Evolutionary conservation across 2,888 invertebrate genomes (phyloP), one percentile per base, ranked within the genome.

Genomic region (Thumatha senex): DNA sequence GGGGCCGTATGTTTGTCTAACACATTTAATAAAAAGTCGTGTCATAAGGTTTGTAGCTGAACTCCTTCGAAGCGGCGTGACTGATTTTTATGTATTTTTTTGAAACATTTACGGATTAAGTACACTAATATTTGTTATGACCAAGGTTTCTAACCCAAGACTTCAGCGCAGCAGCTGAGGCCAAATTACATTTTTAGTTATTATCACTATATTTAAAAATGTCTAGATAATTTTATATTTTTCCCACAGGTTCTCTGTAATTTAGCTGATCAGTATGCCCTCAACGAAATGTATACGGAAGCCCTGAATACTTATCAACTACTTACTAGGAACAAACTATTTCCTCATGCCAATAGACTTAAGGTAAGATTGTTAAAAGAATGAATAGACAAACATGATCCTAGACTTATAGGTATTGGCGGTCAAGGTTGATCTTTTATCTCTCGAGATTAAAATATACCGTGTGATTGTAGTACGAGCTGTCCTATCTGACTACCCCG

Each of bases 281-380:
- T 96, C 44, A 99, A 98, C 82, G 98, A 98, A 77, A 96, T 99
- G 95, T 97, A 96, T 75, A 96, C 97, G 10, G 99, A 99, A 86
- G 98, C 99, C 0, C 91, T 99, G 45, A 98, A 98, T 72, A 98
- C 98, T 0, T 99, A 98, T 86, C 97, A 98, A 81, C 94, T 97
- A 56, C 97, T 99, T 70, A 97, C 97, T 7, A 95, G 97, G 72
- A 99, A 99, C 80, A 96, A 97, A 81, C 95, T 98, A 92, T 98
- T 99, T 80, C 96, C 95, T 41, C 98, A 98, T 80, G 97, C 98
- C 35, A 97, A 98, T 72, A 94, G 98, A 56, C 90, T 99, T 8
- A 98, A 98, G 92, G 95, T 99, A 43, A 43, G 15, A 12, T 3
- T n/a, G 14, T 1, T 41, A 3, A 41, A 41, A 7, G 7, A 1